Evolutionary conservation across 2,797 vertebrate species (phyloP), one percentile per base, ranked within the genome.

Genomic region (Neostethus bicornis): DNA sequence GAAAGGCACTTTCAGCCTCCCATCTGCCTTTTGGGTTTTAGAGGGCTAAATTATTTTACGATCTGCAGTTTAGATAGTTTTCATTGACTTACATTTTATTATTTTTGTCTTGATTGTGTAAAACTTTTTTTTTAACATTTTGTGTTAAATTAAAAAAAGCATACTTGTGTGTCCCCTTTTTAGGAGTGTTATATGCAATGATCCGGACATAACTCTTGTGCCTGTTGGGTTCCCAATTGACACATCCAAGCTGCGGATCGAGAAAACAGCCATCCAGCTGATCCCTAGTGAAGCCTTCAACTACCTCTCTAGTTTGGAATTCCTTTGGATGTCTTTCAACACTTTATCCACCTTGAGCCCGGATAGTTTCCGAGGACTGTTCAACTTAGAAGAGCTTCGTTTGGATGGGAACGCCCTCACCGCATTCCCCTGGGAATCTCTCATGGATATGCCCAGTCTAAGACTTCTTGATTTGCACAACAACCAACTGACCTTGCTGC

Each of bases 301-400:
- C 37, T 81, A 85, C n/a, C 93, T 97, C 21, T 90, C 90, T 61
- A 93, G 83, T 80, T 87, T 99, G 84, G 95, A 98, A 63, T 97
- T 95, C 85, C 92, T 99, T 54, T 98, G 96, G 96, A 92, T 99
- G 94, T 96, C 96, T 61, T 97, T 98, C 54, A 99, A 99, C 61
- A 89, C 92, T 9, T 75, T 99, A 62, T 84, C 92, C 44, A 90
- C 87, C 58, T 88, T 99, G 75, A 94, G 80, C 0, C 51, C 72
- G 6, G 91, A 93, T 70, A 92, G 93, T 77, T 95, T 99, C 74
- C 91, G 89, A 38, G 95, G 95, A 4, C 86, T 99, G 67, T 75
- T 82, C 47, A 93, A 77, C 35, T 79, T 99, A 54, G 94, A 93
- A 24, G 97, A 99, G 85, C 92, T 99, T 62, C 92, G 95, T 26